Evolutionary conservation across 2,797 vertebrate species (phyloP).

Genomic region (Otus scops): DNA sequence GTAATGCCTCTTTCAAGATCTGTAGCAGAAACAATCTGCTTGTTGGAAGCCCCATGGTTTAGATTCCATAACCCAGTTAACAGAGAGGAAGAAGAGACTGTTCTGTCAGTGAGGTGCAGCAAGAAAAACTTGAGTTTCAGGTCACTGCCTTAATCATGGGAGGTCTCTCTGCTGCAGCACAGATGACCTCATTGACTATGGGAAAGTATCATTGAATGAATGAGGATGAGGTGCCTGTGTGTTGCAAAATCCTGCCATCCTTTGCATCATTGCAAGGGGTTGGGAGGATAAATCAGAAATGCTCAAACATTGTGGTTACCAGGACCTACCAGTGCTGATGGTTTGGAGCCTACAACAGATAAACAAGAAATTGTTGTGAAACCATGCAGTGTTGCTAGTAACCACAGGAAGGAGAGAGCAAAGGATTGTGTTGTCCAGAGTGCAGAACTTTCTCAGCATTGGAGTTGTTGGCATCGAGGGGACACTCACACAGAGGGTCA

Average conservation of each 20-base stretch:
- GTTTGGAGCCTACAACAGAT: background rate
- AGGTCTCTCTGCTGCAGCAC: background rate
- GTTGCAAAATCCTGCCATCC: background rate
- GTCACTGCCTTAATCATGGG: background rate
- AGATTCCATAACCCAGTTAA: background rate
- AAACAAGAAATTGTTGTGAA: background rate
- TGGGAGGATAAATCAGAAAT: background rate
- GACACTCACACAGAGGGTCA: background rate
- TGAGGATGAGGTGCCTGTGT: background rate
- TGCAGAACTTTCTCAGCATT: background rate
- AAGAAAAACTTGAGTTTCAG: slow-evolving; percentile 29
- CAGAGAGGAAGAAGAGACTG: background rate
- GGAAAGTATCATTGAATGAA: background rate
- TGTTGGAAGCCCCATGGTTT: background rate
- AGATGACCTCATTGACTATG: background rate
- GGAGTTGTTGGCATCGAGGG: background rate
- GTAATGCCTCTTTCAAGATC: background rate
- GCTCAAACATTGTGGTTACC: background rate
- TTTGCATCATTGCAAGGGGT: background rate
- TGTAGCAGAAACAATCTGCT: background rate
- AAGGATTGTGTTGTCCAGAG: background rate
- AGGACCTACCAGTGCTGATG: background rate
- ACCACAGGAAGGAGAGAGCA: background rate
- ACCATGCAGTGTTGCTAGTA: background rate
- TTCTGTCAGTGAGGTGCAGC: background rate